These are phyloP conservation scores for Rhingia rostrata DNA, from an alignment of 2,888 invertebrate genomes.

Conservation along the genomic window DNA sequence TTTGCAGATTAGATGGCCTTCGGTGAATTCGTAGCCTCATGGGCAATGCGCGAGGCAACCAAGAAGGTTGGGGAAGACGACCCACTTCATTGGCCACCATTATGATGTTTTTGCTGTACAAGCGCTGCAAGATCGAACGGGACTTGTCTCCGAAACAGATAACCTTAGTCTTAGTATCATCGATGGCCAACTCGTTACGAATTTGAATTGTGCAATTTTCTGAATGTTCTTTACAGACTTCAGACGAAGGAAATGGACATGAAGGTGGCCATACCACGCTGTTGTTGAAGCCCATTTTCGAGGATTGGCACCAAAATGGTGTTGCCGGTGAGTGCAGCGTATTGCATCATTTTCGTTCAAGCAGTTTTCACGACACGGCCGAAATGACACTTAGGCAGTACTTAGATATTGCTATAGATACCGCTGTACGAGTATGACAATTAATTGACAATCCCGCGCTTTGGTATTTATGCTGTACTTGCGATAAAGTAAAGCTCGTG, in stretches of 20 bases:
- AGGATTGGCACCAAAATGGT: conserved; percentile 78
- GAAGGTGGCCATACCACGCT: conserved; percentile 97
- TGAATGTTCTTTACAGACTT: conserved; percentile 99
- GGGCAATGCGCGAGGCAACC: conserved; percentile 94
- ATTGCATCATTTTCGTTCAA: conserved; percentile 79
- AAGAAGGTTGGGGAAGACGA: conserved; percentile 95
- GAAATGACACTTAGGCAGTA: too few relatives aligned
- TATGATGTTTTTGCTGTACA: conserved; percentile 91
- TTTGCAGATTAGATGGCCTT: conserved; percentile 96
- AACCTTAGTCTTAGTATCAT: conserved; percentile 88
- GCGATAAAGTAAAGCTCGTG: too few relatives aligned
- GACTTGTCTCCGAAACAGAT: conserved; percentile 98
- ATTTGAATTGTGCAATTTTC: conserved; percentile 98
- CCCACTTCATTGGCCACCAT: conserved; percentile 95
- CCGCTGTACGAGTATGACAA: too few relatives aligned
- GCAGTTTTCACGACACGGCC: too few relatives aligned
- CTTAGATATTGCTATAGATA: too few relatives aligned
- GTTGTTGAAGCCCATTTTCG: conserved; percentile 85
- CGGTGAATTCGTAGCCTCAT: conserved; percentile 91
- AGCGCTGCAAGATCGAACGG: conserved; percentile 90
- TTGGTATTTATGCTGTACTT: too few relatives aligned
- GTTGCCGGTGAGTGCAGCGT: conserved; percentile 76
- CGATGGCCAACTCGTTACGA: conserved; percentile 86
- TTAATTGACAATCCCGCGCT: too few relatives aligned
- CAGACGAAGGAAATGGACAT: conserved; percentile 96